Base-by-base conservation (phyloP, 2,797 vertebrate species). In the Hephaestus fuliginosus region DNA sequence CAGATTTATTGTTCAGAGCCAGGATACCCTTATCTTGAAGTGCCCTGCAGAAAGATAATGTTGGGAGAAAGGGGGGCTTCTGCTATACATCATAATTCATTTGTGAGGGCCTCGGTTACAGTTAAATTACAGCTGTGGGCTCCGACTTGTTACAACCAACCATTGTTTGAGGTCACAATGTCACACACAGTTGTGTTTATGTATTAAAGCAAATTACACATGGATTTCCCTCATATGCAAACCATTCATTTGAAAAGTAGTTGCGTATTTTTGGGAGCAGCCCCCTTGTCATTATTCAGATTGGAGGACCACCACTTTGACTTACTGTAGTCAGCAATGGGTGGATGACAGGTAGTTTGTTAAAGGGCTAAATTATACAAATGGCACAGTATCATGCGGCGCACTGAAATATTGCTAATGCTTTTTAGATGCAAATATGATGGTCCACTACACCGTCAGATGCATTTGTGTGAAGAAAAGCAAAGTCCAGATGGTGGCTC, bases 1-100 rank as follows among this genome's bases (percentile, higher is more conserved):
- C 89, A 95, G 94, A 96, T 95, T 93, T 95, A 95, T 93, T 92
- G 93, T 84, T 88, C 69, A 62, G 91, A 87, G 93, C 90, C 79
- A 82, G 90, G 77, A 87, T 80, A 79, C 85, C 82, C 93, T 96
- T 95, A 93, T 95, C 93, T 95, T 93, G 62, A 90, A 89, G 95
- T 95, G 94, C 90, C 83, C 86, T 84, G 87, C 84, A 91, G 91
- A 92, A 91, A 93, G 91, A 94, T 87, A 84, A 75, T 51, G 46
- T 17, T 58, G 68, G 52, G 61, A 28, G 62, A 76, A 51, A 68
- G 70, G 62, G 70, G 62, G 69, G 43, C 64, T 39, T 36, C 0
- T 55, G 7, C 30, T 51, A 61, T 25, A 51, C 9, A 44, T 41
- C 58, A 20, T 58, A 64, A 69, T 77, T n/a, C 25, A 49, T 57